phyloP scores from a whole-genome alignment of 2,888 invertebrate species.

The Baronia brevicornis region DNA sequence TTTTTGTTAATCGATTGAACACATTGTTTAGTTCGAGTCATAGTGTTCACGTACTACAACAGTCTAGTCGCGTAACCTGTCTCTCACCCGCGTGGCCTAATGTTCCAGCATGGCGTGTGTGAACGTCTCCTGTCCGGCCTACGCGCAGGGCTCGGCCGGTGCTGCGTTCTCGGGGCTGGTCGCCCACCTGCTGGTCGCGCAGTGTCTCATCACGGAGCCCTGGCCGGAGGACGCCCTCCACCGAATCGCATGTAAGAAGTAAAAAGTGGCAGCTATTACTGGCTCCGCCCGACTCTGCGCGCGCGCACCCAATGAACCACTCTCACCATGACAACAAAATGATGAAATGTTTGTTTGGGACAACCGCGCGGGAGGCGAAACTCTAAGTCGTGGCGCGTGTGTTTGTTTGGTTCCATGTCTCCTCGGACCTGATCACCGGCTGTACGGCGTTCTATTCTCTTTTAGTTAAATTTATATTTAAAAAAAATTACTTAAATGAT shows the following conservation, averaged over 20 bases:
- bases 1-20: too few species aligned
- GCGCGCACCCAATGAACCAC: neutral
- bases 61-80: too few species aligned
- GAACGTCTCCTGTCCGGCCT: constrained; percentile 33
- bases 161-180: constrained; percentile 40
- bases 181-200: constrained; percentile 49
- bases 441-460: too few species aligned
- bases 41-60: too few species aligned
- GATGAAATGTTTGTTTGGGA: neutral
- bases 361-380: too few species aligned
- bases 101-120: constrained; percentile 36
- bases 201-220: constrained; percentile 49
- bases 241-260: constrained; percentile 40
- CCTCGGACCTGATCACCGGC: too few species aligned
- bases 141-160: constrained; percentile 42
- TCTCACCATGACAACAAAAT: neutral
- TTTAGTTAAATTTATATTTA: too few species aligned
- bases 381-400: too few species aligned
- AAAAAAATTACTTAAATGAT: too few species aligned
- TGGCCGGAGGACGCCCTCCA: constrained; percentile 50
- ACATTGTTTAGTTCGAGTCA: too few species aligned
- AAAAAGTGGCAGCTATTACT: neutral
- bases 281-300: neutral
- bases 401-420: too few species aligned
- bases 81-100: too few species aligned